Conservation (phyloP, 1,140 invertebrate species). For the Papilio machaon region DNA sequence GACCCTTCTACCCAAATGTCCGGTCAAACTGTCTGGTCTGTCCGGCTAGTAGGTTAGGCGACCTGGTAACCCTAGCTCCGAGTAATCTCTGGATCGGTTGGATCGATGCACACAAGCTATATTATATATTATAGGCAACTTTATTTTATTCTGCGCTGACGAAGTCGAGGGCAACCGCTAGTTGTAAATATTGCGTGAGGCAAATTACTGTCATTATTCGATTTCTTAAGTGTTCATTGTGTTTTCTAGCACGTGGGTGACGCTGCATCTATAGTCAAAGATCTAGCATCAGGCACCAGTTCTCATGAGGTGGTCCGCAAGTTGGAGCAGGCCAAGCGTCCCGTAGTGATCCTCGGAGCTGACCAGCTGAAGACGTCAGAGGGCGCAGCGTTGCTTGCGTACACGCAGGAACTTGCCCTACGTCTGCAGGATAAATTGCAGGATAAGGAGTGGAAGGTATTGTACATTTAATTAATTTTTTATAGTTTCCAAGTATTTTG, state of each 20-base stretch:
- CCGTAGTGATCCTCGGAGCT: slow-evolving; percentile 94
- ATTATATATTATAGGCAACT: too few relatives aligned
- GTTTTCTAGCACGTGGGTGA: slow-evolving; percentile 91
- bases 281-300: slow-evolving; percentile 86
- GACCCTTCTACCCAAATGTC: too few relatives aligned
- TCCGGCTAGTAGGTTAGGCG: too few relatives aligned
- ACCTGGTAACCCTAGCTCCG: too few relatives aligned
- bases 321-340: slow-evolving; percentile 91
- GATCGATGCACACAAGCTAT: too few relatives aligned
- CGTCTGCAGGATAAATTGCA: slow-evolving; percentile 75
- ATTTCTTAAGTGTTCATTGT: not conserved
- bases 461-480: not conserved
- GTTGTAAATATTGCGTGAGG: too few relatives aligned
- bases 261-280: slow-evolving; percentile 86
- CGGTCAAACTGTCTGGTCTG: too few relatives aligned
- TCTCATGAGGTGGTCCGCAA: slow-evolving; percentile 89
- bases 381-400: slow-evolving; percentile 89
- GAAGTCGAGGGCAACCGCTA: too few relatives aligned
- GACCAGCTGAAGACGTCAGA: slow-evolving; percentile 91
- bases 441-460: slow-evolving; percentile 78
- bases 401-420: slow-evolving; percentile 88
- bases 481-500: not conserved
- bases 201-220: too few relatives aligned
- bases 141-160: too few relatives aligned
- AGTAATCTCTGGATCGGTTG: too few relatives aligned